Evolutionary conservation across 2,797 vertebrate genomes (phyloP).

Genomic region (Hylomyscus alleni): DNA sequence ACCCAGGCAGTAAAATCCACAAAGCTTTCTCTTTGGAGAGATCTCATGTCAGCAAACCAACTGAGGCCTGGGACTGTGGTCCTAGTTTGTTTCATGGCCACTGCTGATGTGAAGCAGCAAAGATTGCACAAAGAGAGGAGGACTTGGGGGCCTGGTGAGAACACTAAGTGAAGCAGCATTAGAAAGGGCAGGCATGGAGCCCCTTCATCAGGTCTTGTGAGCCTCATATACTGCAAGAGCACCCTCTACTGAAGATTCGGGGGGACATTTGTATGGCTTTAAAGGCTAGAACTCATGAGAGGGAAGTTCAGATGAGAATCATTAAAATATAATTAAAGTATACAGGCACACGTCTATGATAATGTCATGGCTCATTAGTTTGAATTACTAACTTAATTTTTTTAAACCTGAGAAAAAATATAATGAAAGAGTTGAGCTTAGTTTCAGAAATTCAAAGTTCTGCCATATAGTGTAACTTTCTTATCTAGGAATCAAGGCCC

Average conservation of each 20-base stretch:
- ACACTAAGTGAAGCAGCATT: neutral
- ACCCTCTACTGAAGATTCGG: neutral
- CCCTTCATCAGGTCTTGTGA: neutral
- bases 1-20: neutral
- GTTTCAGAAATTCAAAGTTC: neutral
- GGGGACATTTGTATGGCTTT: neutral
- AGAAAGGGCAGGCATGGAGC: neutral
- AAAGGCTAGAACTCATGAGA: neutral
- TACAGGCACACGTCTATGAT: neutral
- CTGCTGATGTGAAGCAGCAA: neutral
- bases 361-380: too few relatives aligned
- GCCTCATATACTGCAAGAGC: neutral
- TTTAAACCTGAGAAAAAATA: neutral
- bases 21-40: neutral
- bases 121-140: neutral
- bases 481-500: conserved; percentile 17
- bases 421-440: conserved; percentile 24
- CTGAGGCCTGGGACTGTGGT: neutral
- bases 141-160: neutral
- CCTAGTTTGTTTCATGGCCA: neutral
- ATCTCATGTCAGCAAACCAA: neutral
- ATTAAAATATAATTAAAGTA: neutral
- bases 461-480: neutral
- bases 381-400: neutral
- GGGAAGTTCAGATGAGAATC: neutral